Conservation (phyloP, 2,888 invertebrate genomes). For the Galerucella nymphaeae region DNA sequence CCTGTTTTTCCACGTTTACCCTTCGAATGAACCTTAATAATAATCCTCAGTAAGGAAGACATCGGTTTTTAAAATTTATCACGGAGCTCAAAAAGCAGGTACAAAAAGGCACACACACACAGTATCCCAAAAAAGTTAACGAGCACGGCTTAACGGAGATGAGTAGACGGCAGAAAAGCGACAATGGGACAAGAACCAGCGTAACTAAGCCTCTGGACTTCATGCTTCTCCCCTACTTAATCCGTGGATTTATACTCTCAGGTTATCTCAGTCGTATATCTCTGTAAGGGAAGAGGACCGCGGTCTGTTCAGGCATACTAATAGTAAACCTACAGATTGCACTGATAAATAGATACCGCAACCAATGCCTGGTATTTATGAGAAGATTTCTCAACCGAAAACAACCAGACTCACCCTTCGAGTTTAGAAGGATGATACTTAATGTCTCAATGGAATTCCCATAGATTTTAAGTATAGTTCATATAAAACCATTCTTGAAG, state of each 20-base stretch:
- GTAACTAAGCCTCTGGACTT: constrained; percentile 54
- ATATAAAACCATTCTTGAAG: too few relatives aligned
- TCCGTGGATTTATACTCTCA: constrained; percentile 65
- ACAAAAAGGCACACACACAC: constrained; percentile 19
- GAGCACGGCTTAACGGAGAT: constrained; percentile 30
- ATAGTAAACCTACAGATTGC: constrained; percentile 65
- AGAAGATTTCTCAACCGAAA: constrained; percentile 45
- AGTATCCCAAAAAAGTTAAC: constrained; percentile 31
- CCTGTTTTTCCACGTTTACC: not conserved
- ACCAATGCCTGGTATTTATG: constrained; percentile 61
- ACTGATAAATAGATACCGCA: constrained; percentile 65
- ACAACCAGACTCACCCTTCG: constrained; percentile 20
- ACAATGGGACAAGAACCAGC: constrained; percentile 63
- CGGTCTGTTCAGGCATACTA: constrained; percentile 64
- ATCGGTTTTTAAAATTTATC: constrained; percentile 20
- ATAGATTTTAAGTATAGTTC: not conserved
- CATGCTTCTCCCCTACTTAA: constrained; percentile 59
- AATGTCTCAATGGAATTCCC: not conserved
- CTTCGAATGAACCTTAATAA: constrained; percentile 6
- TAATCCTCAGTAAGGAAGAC: constrained; percentile 14
- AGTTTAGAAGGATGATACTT: constrained; percentile 23
- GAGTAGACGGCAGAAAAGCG: constrained; percentile 34
- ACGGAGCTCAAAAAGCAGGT: constrained; percentile 21
- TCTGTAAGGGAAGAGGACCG: constrained; percentile 58
- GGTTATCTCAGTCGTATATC: constrained; percentile 66